Evolutionary conservation across 2,797 vertebrate genomes (phyloP), one percentile per base, ranked within the genome.

Genomic region (Cossypha dichroa): DNA sequence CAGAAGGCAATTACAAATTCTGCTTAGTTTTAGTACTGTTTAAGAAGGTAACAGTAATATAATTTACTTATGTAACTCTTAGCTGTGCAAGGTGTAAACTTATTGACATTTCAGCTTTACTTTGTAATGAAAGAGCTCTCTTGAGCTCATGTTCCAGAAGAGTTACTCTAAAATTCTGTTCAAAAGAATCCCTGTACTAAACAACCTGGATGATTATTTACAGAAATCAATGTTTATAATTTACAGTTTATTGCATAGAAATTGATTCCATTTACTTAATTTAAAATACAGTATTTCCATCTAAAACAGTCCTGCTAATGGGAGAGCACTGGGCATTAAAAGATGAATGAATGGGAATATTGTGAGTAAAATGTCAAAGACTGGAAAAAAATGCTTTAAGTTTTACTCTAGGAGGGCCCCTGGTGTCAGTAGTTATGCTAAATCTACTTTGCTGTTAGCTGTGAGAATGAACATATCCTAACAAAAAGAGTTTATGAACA

Each of bases 381-480:
- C 20, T 33, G 18, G 13, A 14, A 41, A 48, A 29, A 78, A 85
- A 54, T 34, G 36, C 43, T 74, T 73, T 68, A 92, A 77, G 25
- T 55, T 86, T 73, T 80, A 70, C 54, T 90, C 74, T 73, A 56
- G 34, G 87, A 77, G 81, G 90, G 78, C 88, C 90, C 85, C 88
- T 96, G 85, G 58, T 92, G 93, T 85, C 52, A 48, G 16, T 17
- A 86, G 36, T 75, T 58, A 19, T 3, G 13, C 38, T 69, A 68
- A 80, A 81, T 29, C 29, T 70, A n/a, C 25, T 73, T 78, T 38
- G 28, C 54, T 93, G 22, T 52, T 79, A 68, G 23, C 28, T 77
- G 31, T 54, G 60, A 90, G 36, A 77, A 54, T 68, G 26, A 72
- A 58, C n/a, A 8, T 46, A 51, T 28, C 20, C 56, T 80, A 43